These are phyloP conservation scores for Brachyhypopomus occidentalis DNA, from an alignment of 2,113 vertebrate genomes.

Conservation along the genomic window DNA sequence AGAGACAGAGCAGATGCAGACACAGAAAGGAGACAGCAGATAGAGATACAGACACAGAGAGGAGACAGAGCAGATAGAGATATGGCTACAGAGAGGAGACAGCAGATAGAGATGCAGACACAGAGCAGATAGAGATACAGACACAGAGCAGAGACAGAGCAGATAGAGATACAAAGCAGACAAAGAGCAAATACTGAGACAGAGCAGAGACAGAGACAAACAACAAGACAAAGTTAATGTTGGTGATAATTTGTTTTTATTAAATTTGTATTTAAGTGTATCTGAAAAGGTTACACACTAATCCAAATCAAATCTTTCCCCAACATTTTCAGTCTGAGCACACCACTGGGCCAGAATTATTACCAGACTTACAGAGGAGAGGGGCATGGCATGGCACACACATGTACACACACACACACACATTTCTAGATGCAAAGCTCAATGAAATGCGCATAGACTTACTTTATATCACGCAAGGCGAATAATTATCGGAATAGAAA, in stretches of 20 bases:
- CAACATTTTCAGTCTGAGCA: slow-evolving; percentile 63
- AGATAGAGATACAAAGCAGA: too few species aligned
- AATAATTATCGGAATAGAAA: not conserved
- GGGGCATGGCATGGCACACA: not conserved
- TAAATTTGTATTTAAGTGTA: slow-evolving; percentile 54
- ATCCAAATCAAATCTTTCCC: slow-evolving; percentile 66
- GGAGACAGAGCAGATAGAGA: too few species aligned
- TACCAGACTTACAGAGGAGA: slow-evolving; percentile 53
- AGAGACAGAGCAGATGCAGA: too few species aligned
- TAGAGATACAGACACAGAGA: too few species aligned
- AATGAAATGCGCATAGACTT: not conserved
- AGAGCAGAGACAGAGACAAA: not conserved
- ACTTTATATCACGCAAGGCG: not conserved
- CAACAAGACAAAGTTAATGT: slow-evolving; percentile 52
- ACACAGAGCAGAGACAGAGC: too few species aligned
- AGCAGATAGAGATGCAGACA: too few species aligned
- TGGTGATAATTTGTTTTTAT: slow-evolving; percentile 65
- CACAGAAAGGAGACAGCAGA: too few species aligned
- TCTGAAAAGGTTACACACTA: slow-evolving; percentile 57
- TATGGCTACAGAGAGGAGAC: too few species aligned
- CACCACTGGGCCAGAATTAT: slow-evolving; percentile 65
- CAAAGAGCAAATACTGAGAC: too few species aligned
- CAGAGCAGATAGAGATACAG: too few species aligned
- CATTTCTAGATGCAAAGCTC: not conserved
- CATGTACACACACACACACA: not conserved